Base-by-base conservation (phyloP, 2,797 vertebrate genomes). In the Macrochelys suwanniensis region DNA sequence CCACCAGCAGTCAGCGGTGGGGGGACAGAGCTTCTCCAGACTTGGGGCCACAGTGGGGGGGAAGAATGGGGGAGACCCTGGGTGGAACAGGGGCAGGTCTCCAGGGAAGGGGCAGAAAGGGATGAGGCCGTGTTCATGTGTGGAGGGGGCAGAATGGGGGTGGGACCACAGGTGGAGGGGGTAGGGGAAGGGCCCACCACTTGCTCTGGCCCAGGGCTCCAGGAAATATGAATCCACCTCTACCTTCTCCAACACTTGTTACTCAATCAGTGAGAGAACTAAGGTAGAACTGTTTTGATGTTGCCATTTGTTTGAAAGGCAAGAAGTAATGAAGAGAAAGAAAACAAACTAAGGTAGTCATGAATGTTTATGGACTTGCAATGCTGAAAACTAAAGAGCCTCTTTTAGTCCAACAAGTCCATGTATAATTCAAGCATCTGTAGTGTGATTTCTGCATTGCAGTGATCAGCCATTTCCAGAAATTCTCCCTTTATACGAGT, bases 241-340 rank as follows among this genome's bases (percentile, higher is more conserved):
- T 54, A 8, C 23, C 68, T 45, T 23, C 19, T 74, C 37, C 37
- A 74, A 45, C 21, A 65, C 13, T 11, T 74, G 94, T 94, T 94
- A 94, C 91, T 95, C 28, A 93, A 96, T 96, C 95, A 97, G 95
- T 94, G 89, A 54, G 93, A 65, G 89, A 91, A 97, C 91, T 93
- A 96, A 87, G 90, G 90, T 95, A 95, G 95, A 94, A 96, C 96
- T 92, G 92, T 94, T 84, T 97, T 93, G 7, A 51, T 49, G 6
- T 47, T 74, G 68, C 37, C 31, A 49, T 77, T 61, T 51, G 31
- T 47, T 33, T 85, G 23, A 23, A 51, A 85, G 50, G 50, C 26
- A 51, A 51, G 82, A 84, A 89, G 59, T 28, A 92, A 89, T 83
- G 85, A 83, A 83, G 71, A 93, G 89, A 77, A 89, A 42, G 87